Evolutionary conservation across 2,888 invertebrate genomes (phyloP), one percentile per base, ranked within the genome.

Genomic region (Proisotoma minuta): DNA sequence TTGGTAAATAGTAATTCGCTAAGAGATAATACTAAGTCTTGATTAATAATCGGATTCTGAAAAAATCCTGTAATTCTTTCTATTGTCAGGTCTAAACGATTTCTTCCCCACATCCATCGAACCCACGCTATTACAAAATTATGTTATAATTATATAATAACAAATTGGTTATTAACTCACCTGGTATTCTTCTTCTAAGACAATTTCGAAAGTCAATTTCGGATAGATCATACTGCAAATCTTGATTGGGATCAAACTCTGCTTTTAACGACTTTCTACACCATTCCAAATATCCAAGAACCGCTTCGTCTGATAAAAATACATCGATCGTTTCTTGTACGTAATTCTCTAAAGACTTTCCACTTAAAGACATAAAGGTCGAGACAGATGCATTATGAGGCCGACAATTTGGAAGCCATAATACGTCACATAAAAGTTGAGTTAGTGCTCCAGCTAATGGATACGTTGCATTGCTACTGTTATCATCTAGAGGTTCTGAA

Each of bases 51-150:
- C 3, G 65, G 57, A 49, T 65, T 62, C 61, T 73, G 73, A 59
- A 70, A 73, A 62, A 72, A 69, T 60, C 70, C 69, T 24, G 70
- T 69, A 57, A 73, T 65, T 3, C 73, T 63, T 40, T 72, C 73
- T 68, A 73, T 72, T 66, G 70, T 73, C 68, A 69, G 61, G 29
- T 73, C 73, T 53, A 71, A 63, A 18, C 73, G 66, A 57, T 59
- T 69, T 5, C 71, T 53, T 28, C 73, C 73, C 73, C 73, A 73
- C 70, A 71, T 71, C 71, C 71, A 73, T 26, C 73, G 68, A n/a
- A 72, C 64, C 73, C 73, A 73, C n/a, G 69, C 73, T 73, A 56
- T 3, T 62, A 60, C 56, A n/a, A n/a, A n/a, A 23, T n/a, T 24
- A 56, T 56, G 22, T 15, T 23, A 43, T n/a, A 22, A 56, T n/a